Evolutionary conservation across 1,140 invertebrate species (phyloP).

Genomic region (Hyles euphorbiae): DNA sequence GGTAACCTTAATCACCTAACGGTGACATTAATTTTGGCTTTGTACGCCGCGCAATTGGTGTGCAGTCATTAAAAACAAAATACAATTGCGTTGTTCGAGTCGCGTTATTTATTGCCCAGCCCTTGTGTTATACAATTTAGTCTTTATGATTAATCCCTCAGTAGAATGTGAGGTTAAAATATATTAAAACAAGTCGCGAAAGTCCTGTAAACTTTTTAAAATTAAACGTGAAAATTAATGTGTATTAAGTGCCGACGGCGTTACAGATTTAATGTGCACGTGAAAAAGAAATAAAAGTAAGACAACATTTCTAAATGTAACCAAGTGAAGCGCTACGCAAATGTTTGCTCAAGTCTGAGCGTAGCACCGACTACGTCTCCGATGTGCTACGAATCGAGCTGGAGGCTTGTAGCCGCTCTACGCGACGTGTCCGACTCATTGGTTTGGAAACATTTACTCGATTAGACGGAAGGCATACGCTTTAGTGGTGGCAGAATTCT

Average conservation of each 20-base stretch:
- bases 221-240: too few relatives aligned
- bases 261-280: too few relatives aligned
- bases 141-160: too few relatives aligned
- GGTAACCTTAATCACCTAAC: conserved; percentile 30
- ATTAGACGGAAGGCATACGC: conserved; percentile 60
- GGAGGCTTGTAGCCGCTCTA: conserved; percentile 36
- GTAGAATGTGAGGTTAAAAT: too few relatives aligned
- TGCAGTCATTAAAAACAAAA: conserved; percentile 14
- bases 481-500: conserved; percentile 47
- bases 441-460: conserved; percentile 55
- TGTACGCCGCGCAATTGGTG: conserved; percentile 18
- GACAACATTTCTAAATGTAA: conserved; percentile 2
- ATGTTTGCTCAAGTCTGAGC: conserved; percentile 38
- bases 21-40: conserved; percentile 29
- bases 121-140: too few relatives aligned
- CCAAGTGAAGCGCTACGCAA: conserved; percentile 28
- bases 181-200: too few relatives aligned
- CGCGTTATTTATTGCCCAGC: too few relatives aligned
- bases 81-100: background rate
- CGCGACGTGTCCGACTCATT: conserved; percentile 50
- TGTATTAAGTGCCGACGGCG: too few relatives aligned
- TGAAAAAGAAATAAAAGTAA: too few relatives aligned
- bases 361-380: conserved; percentile 26
- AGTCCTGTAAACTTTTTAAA: too few relatives aligned
- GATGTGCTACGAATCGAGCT: conserved; percentile 12